These are phyloP conservation scores for Epiblema foenella DNA, from an alignment of 2,888 invertebrate species.

Conservation along the genomic window DNA sequence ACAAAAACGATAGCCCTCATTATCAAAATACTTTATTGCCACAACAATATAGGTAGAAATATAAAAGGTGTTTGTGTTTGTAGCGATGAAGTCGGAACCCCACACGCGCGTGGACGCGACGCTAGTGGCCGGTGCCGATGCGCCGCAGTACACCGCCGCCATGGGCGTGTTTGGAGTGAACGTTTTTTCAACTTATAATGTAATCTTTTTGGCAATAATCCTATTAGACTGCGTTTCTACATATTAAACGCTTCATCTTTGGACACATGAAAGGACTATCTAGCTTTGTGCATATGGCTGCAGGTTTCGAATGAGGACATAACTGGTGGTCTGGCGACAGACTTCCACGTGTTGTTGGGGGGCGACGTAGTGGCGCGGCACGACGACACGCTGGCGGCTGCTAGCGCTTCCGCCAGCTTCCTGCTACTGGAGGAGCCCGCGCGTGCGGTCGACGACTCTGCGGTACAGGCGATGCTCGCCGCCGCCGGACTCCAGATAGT, in stretches of 20 bases:
- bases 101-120: slow-evolving; percentile 85
- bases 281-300: background rate
- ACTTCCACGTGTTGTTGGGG: slow-evolving; percentile 88
- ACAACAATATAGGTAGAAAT: no score
- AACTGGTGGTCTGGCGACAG: slow-evolving; percentile 85
- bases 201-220: background rate
- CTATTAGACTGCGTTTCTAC: no score
- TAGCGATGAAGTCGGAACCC: slow-evolving; percentile 90
- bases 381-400: slow-evolving; percentile 83
- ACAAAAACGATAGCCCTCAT: no score
- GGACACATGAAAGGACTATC: background rate
- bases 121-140: slow-evolving; percentile 75
- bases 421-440: slow-evolving; percentile 89
- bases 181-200: slow-evolving; percentile 54
- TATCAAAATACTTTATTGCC: no score
- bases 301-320: slow-evolving; percentile 81
- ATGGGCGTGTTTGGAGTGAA: slow-evolving; percentile 87
- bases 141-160: slow-evolving; percentile 80
- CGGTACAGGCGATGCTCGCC: slow-evolving; percentile 64
- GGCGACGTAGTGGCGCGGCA: slow-evolving; percentile 87
- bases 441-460: slow-evolving; percentile 71
- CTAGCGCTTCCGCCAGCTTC: slow-evolving; percentile 89
- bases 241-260: slow-evolving; percentile 50
- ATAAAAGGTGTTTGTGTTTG: background rate
- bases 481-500: slow-evolving; percentile 55